Base-by-base conservation (phyloP, 2,113 vertebrate genomes). In the Antigone vipio region DNA sequence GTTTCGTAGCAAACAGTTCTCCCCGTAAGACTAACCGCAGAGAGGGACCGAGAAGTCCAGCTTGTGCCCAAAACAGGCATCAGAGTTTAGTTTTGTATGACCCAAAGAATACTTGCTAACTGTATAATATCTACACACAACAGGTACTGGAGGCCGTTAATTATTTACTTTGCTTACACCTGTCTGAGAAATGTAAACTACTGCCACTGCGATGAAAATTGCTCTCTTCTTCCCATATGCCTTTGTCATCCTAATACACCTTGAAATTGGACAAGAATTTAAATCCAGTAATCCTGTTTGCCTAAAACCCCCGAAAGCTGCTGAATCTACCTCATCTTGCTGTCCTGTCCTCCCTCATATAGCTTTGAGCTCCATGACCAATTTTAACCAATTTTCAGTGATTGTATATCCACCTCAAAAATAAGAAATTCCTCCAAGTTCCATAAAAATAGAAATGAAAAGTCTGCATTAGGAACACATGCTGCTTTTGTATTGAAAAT, bases 221-320 rank as follows among this genome's bases (percentile, higher is more conserved):
- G 7, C n/a, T 91, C 22, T 67, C 44, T 47, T 27, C 42, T 79
- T 62, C 67, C 42, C 2, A 0, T 34, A 8, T 17, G 21, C 40
- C 20, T 92, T 85, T 85, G 16, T 75, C 81, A 50, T 58, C 35
- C 58, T 88, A 78, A 85, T 44, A 29, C 24, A 35, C 78, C 88
- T 88, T 83, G 75, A 91, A 95, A 96, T 58, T 87, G 77, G 58
- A 49, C 60, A 77, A 53, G 63, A 91, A 75, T 79, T 89, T 60
- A 50, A 71, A 88, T 85, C 22, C 7, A 45, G 12, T 62, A 79
- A 91, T 85, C 74, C 71, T 35, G 3, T 78, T 87, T 89, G 40
- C 80, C 77, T 87, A 52, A 84, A 1, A 5, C 34, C 47, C 26
- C 8, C 14, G 7, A 68, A 42, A 40, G 60, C 38, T 40, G 12